These are phyloP conservation scores for Nephrotoma flavescens DNA, from an alignment of 2,888 invertebrate genomes.

Conservation along the genomic window DNA sequence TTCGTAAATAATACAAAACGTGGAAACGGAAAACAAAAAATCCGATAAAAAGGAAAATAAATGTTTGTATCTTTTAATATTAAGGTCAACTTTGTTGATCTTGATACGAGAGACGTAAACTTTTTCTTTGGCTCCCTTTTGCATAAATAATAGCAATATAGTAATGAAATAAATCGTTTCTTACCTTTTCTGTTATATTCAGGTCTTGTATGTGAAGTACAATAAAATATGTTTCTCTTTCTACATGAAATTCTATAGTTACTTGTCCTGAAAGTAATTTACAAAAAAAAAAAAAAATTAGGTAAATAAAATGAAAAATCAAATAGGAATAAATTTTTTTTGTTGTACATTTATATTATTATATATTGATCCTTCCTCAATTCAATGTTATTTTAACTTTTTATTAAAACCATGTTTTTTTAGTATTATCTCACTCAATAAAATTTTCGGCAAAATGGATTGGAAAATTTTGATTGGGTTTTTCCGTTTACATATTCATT, in stretches of 20 bases:
- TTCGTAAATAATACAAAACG: too few species aligned
- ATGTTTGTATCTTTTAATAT: neutral
- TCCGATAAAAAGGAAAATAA: neutral
- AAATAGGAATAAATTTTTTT: neutral
- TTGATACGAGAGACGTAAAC: neutral
- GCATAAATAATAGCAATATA: neutral
- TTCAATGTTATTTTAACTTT: neutral
- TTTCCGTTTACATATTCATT: neutral
- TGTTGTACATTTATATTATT: neutral
- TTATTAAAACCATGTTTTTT: neutral
- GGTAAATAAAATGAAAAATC: neutral
- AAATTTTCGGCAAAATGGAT: neutral
- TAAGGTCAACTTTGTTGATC: neutral
- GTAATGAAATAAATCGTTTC: neutral
- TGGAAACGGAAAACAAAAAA: neutral
- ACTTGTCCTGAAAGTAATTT: conserved; percentile 50
- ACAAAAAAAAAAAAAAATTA: neutral
- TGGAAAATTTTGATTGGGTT: neutral
- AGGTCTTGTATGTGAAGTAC: conserved; percentile 76
- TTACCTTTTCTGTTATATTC: conserved; percentile 66
- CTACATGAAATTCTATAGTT: conserved; percentile 71
- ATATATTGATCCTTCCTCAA: neutral
- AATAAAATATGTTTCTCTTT: conserved; percentile 66
- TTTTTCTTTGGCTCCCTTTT: neutral
- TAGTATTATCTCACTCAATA: neutral